Base-by-base conservation (phyloP, 92 coral and sea anemone genomes). In the Zoanthus sansibaricus region DNA sequence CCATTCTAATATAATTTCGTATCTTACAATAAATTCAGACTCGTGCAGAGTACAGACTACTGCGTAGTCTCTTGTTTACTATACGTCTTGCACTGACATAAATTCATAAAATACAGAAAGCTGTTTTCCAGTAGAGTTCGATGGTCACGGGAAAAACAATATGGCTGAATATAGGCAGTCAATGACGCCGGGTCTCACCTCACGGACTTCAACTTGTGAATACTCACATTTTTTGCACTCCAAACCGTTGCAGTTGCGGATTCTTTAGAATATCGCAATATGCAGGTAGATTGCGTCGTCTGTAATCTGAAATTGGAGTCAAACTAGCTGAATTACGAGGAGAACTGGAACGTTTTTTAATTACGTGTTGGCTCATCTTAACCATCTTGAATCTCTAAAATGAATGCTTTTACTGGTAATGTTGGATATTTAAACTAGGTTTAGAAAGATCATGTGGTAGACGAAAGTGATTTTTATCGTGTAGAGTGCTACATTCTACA, bases 1-100 rank as follows among this genome's bases (percentile, higher is more conserved):
- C n/a, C n/a, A n/a, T n/a, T n/a, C n/a, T n/a, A n/a, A n/a, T n/a
- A n/a, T n/a, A n/a, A n/a, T n/a, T n/a, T n/a, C n/a, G n/a, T n/a
- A n/a, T n/a, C n/a, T n/a, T n/a, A n/a, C n/a, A n/a, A n/a, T n/a
- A n/a, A n/a, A n/a, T n/a, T n/a, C n/a, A n/a, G n/a, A n/a, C n/a
- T n/a, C n/a, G n/a, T n/a, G n/a, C n/a, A n/a, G n/a, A n/a, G n/a
- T n/a, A n/a, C n/a, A n/a, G n/a, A n/a, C n/a, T n/a, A n/a, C n/a
- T n/a, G n/a, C n/a, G n/a, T n/a, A n/a, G 48, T 58, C 72, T 79
- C 15, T 58, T 79, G 52, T 79, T 58, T 20, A 79, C 85, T 33
- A 59, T 79, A 12, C 72, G 61, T 17, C 85, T 49, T 20, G 73
- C 85, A 30, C 61, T 79, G 3, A 73, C 72, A 55, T 55, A 55